A percentile compares a stretch with the other conserved stretches of the same genome.
Evolutionary conservation across 2,113 vertebrate genomes (phyloP).

Genomic region (Perognathus longimembris): DNA sequence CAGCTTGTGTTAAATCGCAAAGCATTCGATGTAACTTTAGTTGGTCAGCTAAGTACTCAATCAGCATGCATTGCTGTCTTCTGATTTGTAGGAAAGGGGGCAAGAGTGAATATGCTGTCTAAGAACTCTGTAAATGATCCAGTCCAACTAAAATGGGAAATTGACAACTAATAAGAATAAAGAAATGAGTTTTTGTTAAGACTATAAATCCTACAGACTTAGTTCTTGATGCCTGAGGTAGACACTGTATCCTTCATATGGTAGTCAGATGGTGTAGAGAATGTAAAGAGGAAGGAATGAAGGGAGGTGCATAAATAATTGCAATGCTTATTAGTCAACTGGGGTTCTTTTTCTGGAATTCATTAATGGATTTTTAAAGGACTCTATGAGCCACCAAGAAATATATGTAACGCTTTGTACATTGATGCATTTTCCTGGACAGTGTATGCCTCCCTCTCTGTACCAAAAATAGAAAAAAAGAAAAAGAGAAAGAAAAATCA

Average conservation of each 20-base stretch:
- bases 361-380: slow-evolving; percentile 23
- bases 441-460: neutral
- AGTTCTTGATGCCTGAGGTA: neutral
- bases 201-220: slow-evolving; percentile 47
- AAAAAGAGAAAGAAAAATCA: neutral
- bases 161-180: slow-evolving; percentile 56
- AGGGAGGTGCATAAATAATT: slow-evolving; percentile 16
- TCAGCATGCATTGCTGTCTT: slow-evolving; percentile 41
- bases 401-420: neutral
- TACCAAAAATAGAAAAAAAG: neutral
- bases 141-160: slow-evolving; percentile 53
- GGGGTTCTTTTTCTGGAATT: neutral
- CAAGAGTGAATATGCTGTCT: slow-evolving; percentile 48
- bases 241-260: neutral
- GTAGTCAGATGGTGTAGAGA: slow-evolving; percentile 32
- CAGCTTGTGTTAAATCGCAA: slow-evolving; percentile 61
- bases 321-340: neutral
- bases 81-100: slow-evolving; percentile 65
- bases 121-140: slow-evolving; percentile 49
- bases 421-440: neutral
- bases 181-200: slow-evolving; percentile 50
- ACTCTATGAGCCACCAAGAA: slow-evolving; percentile 37
- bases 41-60: slow-evolving; percentile 70
- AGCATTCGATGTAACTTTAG: slow-evolving; percentile 70
- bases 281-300: neutral